Percentiles rank a stretch among this genome's conserved stretches.
Conservation (phyloP, 2,888 invertebrate species). For the Matsumyia berberina region DNA sequence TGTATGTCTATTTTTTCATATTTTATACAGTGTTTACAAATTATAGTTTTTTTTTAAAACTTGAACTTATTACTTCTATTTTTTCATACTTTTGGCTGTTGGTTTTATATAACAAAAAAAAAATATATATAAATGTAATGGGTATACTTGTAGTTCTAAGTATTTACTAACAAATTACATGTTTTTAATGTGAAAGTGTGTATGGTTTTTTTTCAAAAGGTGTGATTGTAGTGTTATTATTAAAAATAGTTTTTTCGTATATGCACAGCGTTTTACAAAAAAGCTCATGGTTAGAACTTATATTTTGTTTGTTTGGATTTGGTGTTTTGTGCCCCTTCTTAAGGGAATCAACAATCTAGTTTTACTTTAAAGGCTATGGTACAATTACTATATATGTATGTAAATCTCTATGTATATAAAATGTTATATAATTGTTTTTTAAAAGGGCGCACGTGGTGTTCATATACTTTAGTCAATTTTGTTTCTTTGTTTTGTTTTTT, state of each 20-base stretch:
- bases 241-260: slow-evolving; percentile 48
- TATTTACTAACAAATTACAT: slow-evolving; percentile 64
- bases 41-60: not conserved
- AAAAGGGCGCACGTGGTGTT: slow-evolving; percentile 71
- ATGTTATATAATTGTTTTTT: slow-evolving; percentile 74
- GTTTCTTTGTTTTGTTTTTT: slow-evolving; percentile 28
- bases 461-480: slow-evolving; percentile 34
- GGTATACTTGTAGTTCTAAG: slow-evolving; percentile 56
- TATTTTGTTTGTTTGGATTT: slow-evolving; percentile 22
- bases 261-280: slow-evolving; percentile 70
- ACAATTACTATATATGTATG: slow-evolving; percentile 61
- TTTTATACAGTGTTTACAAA: slow-evolving; percentile 43
- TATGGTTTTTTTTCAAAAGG: slow-evolving; percentile 41
- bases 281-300: slow-evolving; percentile 57
- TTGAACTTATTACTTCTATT: not conserved
- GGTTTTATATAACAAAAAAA: slow-evolving; percentile 42
- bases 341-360: slow-evolving; percentile 60
- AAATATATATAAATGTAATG: slow-evolving; percentile 31
- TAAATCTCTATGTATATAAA: slow-evolving; percentile 74
- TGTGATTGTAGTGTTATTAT: slow-evolving; percentile 57
- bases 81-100: slow-evolving; percentile 46
- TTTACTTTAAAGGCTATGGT: slow-evolving; percentile 71
- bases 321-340: slow-evolving; percentile 56
- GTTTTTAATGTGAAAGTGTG: slow-evolving; percentile 24
- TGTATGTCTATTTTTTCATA: slow-evolving; percentile 19